These are phyloP conservation scores for Pristionchus exspectatus DNA, from an alignment of 2,888 invertebrate species.

Conservation along the genomic window DNA sequence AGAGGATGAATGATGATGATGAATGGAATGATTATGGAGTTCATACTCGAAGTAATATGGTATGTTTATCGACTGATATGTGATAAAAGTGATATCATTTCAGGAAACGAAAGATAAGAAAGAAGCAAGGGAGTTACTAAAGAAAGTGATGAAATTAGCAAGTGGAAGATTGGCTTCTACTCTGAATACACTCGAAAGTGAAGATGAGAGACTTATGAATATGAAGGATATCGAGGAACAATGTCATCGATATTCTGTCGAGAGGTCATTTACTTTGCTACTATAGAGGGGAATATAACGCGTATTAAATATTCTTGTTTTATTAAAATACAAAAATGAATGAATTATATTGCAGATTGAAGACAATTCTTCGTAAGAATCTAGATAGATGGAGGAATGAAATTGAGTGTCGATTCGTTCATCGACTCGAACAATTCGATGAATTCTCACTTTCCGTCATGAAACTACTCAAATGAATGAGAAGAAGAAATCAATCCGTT, in stretches of 20 bases:
- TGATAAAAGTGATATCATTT: background rate
- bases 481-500: no score
- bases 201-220: constrained; percentile 4
- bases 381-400: constrained; percentile 17
- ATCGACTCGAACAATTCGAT: constrained; percentile 41
- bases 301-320: background rate
- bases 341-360: constrained; percentile 25
- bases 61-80: background rate
- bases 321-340: background rate
- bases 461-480: background rate
- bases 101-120: constrained; percentile 14
- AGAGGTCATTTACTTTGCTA: background rate
- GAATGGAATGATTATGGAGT: background rate
- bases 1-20: background rate
- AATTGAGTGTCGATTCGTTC: constrained; percentile 7
- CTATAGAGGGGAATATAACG: background rate
- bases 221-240: constrained; percentile 37
- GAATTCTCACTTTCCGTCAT: background rate
- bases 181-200: constrained; percentile 35
- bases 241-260: background rate
- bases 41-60: background rate
- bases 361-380: background rate
- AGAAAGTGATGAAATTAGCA: constrained; percentile 43
- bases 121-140: constrained; percentile 20
- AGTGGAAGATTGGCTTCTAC: constrained; percentile 31